A percentile compares a stretch with the other conserved stretches of the same genome.
Conservation (phyloP, 2,888 invertebrate genomes). For the Drosophila helvetica region DNA sequence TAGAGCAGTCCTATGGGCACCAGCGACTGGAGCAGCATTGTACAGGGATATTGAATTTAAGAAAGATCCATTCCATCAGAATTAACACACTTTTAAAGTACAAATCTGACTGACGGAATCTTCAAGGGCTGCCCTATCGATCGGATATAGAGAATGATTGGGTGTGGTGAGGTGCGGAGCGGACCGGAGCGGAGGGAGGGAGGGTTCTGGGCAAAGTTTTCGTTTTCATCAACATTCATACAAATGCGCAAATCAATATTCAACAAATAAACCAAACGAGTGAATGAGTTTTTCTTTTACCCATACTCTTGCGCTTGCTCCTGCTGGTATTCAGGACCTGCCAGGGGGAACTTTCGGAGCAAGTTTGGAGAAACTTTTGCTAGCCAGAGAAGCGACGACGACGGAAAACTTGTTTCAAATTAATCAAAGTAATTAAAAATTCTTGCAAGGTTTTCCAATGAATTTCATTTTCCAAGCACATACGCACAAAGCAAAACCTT, state of each 20-base stretch:
- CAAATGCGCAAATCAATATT: constrained; percentile 28
- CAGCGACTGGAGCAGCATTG: background rate
- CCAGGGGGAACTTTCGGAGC: constrained; percentile 16
- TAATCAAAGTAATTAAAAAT: constrained; percentile 79
- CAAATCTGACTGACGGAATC: too few species aligned
- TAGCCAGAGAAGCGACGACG: constrained; percentile 2
- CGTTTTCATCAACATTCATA: constrained; percentile 9
- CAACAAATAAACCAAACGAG: constrained; percentile 15
- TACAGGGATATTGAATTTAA: too few species aligned
- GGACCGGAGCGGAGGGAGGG: too few species aligned
- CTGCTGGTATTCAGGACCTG: background rate
- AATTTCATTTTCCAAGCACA: constrained; percentile 63
- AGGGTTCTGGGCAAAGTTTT: background rate
- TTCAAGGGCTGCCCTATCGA: too few species aligned
- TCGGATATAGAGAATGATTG: too few species aligned
- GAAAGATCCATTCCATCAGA: too few species aligned
- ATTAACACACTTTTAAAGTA: too few species aligned
- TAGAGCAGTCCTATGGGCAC: background rate
- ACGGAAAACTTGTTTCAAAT: constrained; percentile 57
- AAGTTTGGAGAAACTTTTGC: constrained; percentile 21
- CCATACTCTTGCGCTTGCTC: background rate
- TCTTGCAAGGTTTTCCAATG: constrained; percentile 69
- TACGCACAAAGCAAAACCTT: constrained; percentile 12
- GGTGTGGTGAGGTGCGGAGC: too few species aligned
- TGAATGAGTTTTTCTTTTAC: background rate